Percentiles rank a stretch among this genome's conserved stretches.
Evolutionary conservation across 2,113 vertebrate genomes (phyloP).

Genomic region (Empidonax traillii): DNA sequence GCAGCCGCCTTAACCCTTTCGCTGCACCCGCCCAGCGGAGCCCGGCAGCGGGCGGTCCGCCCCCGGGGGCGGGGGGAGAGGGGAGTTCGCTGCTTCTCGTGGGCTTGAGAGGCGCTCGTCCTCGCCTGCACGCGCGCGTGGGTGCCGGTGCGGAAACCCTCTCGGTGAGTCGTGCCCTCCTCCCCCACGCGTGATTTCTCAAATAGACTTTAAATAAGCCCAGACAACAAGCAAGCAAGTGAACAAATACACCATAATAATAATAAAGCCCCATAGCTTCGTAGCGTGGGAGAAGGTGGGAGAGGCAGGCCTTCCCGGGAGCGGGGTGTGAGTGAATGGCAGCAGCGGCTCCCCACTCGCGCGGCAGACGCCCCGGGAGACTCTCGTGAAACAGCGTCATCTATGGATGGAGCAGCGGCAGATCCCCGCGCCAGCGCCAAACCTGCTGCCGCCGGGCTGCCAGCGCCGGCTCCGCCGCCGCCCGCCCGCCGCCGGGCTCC

Average conservation of each 20-base stretch:
- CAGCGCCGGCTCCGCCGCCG: background rate
- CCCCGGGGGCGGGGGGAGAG: background rate
- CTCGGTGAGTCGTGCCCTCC: background rate
- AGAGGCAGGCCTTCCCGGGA: background rate
- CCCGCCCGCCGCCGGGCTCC: background rate
- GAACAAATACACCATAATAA: background rate
- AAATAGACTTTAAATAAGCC: background rate
- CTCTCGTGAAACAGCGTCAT: constrained; percentile 70
- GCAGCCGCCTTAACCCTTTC: constrained; percentile 1
- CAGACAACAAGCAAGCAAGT: background rate
- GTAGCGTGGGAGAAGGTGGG: background rate
- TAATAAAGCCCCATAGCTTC: background rate
- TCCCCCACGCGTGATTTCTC: background rate
- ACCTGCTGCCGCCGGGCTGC: background rate
- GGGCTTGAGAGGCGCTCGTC: background rate
- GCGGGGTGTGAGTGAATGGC: background rate
- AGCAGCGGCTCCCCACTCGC: background rate
- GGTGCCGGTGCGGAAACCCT: background rate
- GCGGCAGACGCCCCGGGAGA: background rate
- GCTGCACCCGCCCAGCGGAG: background rate
- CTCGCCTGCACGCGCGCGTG: background rate
- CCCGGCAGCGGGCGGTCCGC: background rate
- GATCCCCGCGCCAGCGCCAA: background rate
- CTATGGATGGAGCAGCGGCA: constrained; percentile 54
- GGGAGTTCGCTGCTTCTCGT: background rate